These are phyloP conservation scores for Centropus unirufus DNA, from an alignment of 2,113 vertebrate species.

Conservation along the genomic window DNA sequence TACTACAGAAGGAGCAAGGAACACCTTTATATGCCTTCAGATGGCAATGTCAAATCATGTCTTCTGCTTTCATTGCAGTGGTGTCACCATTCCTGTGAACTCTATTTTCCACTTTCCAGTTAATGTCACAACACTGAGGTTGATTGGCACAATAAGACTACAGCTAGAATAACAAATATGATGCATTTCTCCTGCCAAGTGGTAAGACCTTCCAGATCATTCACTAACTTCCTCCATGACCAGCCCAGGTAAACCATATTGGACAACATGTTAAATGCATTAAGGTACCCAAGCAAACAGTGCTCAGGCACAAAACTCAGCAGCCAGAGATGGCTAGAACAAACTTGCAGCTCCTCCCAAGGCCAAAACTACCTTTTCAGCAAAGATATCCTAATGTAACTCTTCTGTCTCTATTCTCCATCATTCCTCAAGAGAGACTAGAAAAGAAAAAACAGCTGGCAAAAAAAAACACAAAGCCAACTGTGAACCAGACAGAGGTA, in stretches of 20 bases:
- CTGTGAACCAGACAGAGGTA: background rate
- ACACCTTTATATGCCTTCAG: background rate
- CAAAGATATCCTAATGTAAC: background rate
- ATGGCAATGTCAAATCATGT: background rate
- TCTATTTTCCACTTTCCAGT: background rate
- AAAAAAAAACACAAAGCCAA: background rate
- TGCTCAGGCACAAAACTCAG: background rate
- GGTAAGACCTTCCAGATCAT: background rate
- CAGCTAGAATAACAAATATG: background rate
- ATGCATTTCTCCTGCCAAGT: background rate
- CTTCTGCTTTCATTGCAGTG: background rate
- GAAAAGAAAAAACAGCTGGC: background rate
- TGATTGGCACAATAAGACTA: background rate
- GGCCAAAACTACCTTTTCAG: background rate
- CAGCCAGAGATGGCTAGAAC: background rate
- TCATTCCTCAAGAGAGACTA: background rate
- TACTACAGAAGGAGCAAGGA: background rate
- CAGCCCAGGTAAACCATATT: background rate
- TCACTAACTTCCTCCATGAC: background rate
- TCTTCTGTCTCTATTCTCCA: background rate
- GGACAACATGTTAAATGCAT: background rate
- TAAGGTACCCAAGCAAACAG: background rate
- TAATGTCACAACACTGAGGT: background rate
- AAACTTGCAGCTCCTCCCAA: background rate
- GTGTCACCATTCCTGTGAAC: background rate